Conservation (phyloP, 2,888 invertebrate genomes). For the Papilio gigon region DNA sequence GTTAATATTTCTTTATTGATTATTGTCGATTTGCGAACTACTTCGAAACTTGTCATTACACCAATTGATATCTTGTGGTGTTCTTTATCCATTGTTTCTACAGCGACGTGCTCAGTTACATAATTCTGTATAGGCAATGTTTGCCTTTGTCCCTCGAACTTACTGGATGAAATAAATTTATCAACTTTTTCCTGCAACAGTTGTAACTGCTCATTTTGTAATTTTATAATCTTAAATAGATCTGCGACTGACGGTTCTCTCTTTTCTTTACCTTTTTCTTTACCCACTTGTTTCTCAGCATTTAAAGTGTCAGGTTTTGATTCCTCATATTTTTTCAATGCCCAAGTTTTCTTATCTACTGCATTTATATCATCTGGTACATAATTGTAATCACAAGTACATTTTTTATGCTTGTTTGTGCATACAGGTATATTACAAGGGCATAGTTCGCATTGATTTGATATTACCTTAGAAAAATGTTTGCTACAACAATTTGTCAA, state of each 20-base stretch:
- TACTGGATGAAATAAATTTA: constrained; percentile 69
- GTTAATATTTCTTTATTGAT: constrained; percentile 72
- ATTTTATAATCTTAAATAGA: constrained; percentile 84
- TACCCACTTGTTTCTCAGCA: constrained; percentile 63
- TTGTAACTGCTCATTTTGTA: constrained; percentile 86
- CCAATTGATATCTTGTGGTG: constrained; percentile 85
- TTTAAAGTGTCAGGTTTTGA: constrained; percentile 58
- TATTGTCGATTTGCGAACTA: constrained; percentile 77
- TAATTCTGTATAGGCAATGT: constrained; percentile 55
- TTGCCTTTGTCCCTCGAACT: constrained; percentile 51
- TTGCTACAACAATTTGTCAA: constrained; percentile 35
- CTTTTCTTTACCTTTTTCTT: constrained; percentile 72
- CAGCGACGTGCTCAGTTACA: constrained; percentile 61
- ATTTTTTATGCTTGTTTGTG: constrained; percentile 39
- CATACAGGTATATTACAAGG: constrained; percentile 41
- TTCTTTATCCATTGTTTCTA: constrained; percentile 65
- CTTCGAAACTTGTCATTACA: constrained; percentile 88
- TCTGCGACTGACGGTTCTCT: constrained; percentile 82
- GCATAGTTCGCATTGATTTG: constrained; percentile 40
- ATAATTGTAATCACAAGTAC: constrained; percentile 48
- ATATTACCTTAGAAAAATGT: constrained; percentile 35
- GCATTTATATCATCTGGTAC: constrained; percentile 53
- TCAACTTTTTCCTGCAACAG: constrained; percentile 85
- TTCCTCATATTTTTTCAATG: constrained; percentile 67
- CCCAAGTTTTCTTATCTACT: constrained; percentile 69